A percentile compares a stretch with the other conserved stretches of the same genome.
These are phyloP conservation scores for Poeciliopsis turneri DNA, from an alignment of 2,797 vertebrate species.

Conservation along the genomic window DNA sequence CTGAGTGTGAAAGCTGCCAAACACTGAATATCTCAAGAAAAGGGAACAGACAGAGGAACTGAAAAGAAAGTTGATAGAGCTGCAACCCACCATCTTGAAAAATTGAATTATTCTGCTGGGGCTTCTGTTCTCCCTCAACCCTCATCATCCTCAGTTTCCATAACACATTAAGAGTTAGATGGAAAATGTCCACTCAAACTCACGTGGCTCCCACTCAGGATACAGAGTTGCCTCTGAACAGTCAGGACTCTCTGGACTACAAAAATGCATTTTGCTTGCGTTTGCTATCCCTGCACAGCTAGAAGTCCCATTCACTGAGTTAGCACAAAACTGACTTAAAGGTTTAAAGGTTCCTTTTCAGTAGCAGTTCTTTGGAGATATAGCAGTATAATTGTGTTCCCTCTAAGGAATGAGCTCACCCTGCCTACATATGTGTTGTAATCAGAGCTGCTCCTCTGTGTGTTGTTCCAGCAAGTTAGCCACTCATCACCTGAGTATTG, in stretches of 20 bases:
- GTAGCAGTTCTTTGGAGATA: neutral
- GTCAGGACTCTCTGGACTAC: neutral
- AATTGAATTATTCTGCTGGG: conserved; percentile 42
- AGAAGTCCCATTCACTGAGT: neutral
- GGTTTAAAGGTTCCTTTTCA: neutral
- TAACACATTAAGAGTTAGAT: conserved; percentile 26
- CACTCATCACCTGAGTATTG: conserved; percentile 3
- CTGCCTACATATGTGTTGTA: neutral
- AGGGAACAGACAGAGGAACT: conserved; percentile 12
- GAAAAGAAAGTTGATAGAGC: conserved; percentile 12
- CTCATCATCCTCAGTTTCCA: conserved; percentile 40
- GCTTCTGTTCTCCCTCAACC: conserved; percentile 36
- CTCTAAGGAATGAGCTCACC: neutral
- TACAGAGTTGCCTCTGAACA: neutral
- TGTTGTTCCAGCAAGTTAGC: neutral
- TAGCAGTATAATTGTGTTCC: neutral
- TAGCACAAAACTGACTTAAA: neutral
- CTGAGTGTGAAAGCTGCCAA: conserved; percentile 55
- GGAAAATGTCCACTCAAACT: conserved; percentile 29
- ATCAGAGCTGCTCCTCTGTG: neutral
- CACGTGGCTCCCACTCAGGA: conserved; percentile 12
- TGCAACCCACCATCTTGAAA: conserved; percentile 53
- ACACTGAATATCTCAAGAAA: conserved; percentile 37
- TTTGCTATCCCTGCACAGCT: conserved; percentile 8
- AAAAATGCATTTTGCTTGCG: conserved; percentile 3